Percentiles rank a stretch among this genome's conserved stretches.
Evolutionary conservation across 2,888 invertebrate genomes (phyloP).

Genomic region (Euplagia quadripunctaria): DNA sequence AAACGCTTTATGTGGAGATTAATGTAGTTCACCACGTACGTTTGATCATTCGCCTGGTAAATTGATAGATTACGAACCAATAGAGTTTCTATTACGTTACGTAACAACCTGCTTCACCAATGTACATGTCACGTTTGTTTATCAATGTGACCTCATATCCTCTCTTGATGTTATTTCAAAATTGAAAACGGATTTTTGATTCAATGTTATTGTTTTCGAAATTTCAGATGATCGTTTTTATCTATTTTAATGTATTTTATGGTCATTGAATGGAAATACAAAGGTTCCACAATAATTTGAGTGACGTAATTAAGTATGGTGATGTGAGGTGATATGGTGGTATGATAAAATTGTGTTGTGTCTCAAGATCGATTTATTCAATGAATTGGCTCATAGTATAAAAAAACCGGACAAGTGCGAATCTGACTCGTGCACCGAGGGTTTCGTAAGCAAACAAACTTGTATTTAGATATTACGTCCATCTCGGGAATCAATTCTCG

Average conservation of each 20-base stretch:
- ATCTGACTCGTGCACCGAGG: no score
- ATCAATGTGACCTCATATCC: constrained; percentile 16
- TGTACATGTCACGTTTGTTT: constrained; percentile 30
- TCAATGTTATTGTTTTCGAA: not conserved
- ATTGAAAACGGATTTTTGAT: not conserved
- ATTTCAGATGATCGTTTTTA: not conserved
- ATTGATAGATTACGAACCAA: constrained; percentile 63
- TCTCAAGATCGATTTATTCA: no score
- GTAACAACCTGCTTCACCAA: constrained; percentile 28
- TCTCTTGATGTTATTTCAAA: not conserved
- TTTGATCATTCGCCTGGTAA: constrained; percentile 70
- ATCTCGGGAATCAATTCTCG: no score
- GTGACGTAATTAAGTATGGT: no score
- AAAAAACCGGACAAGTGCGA: no score
- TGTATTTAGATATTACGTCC: no score
- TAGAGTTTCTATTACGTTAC: constrained; percentile 43
- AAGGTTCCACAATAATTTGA: no score
- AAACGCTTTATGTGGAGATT: constrained; percentile 46
- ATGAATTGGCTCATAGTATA: no score
- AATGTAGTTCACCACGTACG: constrained; percentile 53
- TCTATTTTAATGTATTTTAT: not conserved
- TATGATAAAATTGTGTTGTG: no score
- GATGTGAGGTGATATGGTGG: no score
- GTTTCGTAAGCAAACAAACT: no score
- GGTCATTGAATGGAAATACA: no score